These are phyloP conservation scores for Agelas oroides DNA, from an alignment of 37 sponge, comb jelly and placozoan genomes.

Conservation along the genomic window DNA sequence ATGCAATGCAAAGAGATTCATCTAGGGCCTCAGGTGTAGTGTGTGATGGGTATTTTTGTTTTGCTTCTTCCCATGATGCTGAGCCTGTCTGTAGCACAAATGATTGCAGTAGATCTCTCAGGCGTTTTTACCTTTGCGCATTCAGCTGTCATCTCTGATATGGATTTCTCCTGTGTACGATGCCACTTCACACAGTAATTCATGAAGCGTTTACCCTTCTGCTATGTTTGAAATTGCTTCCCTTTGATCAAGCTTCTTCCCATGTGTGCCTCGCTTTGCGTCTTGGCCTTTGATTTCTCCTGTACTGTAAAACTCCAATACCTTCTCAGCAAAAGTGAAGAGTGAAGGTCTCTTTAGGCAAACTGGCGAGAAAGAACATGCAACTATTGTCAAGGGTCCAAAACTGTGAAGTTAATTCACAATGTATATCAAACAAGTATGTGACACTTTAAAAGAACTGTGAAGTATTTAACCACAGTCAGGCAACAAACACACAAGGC, in stretches of 20 bases:
- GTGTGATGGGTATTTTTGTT: background rate
- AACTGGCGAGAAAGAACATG: slow-evolving; percentile 10
- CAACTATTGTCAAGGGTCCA: slow-evolving; percentile 1
- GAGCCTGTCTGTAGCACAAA: background rate
- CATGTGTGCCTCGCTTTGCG: background rate
- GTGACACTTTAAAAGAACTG: too few species aligned
- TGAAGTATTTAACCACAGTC: too few species aligned
- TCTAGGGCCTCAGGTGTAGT: slow-evolving; percentile 11
- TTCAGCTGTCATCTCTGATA: background rate
- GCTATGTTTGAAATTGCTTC: background rate
- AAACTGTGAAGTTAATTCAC: too few species aligned
- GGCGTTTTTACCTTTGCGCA: background rate
- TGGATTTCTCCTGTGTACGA: slow-evolving; percentile 14
- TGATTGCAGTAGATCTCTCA: background rate
- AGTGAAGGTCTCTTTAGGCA: background rate
- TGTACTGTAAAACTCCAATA: background rate
- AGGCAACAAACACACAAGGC: too few species aligned
- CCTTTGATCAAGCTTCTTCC: slow-evolving; percentile 3
- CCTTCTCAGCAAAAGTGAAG: background rate
- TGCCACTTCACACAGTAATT: too few species aligned
- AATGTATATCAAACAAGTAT: too few species aligned
- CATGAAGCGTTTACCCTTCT: background rate
- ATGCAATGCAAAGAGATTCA: background rate
- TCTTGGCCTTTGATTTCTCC: slow-evolving; percentile 3
- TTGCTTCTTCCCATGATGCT: slow-evolving; percentile 12